Evolutionary conservation across 2,888 invertebrate genomes (phyloP).

Genomic region (Agrotis exclamationis): DNA sequence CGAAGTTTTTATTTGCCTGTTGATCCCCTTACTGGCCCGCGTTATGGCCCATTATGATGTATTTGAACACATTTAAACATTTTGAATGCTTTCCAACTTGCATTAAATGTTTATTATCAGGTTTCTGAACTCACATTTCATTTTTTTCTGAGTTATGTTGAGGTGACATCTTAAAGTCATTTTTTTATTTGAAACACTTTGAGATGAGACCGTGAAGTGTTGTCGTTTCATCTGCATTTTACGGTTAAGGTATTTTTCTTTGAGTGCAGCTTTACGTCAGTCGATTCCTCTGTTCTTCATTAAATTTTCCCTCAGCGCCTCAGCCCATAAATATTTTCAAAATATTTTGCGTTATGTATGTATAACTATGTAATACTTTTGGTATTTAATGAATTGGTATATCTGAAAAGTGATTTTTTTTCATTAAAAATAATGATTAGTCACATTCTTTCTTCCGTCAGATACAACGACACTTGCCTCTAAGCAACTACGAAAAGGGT

Average conservation of each 20-base stretch:
- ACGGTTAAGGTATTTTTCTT: slow-evolving; percentile 2
- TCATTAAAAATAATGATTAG: too few relatives aligned
- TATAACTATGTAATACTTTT: too few relatives aligned
- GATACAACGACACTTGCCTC: too few relatives aligned
- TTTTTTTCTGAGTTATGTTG: slow-evolving; percentile 43
- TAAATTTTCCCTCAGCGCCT: neutral
- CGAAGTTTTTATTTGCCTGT: slow-evolving; percentile 85
- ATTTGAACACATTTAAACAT: slow-evolving; percentile 71
- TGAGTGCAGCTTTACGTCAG: slow-evolving; percentile 4
- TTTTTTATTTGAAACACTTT: slow-evolving; percentile 17
- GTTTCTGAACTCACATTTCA: slow-evolving; percentile 57
- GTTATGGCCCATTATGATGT: slow-evolving; percentile 78
- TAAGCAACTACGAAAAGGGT: too few relatives aligned
- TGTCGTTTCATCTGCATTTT: slow-evolving; percentile 28
- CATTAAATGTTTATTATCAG: slow-evolving; percentile 59
- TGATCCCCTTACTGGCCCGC: slow-evolving; percentile 77
- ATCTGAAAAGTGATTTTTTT: too few relatives aligned
- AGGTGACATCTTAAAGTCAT: slow-evolving; percentile 47
- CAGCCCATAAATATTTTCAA: neutral
- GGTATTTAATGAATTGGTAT: too few relatives aligned
- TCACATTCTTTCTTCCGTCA: too few relatives aligned
- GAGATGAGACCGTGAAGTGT: slow-evolving; percentile 12
- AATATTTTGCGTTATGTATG: too few relatives aligned
- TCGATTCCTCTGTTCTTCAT: neutral
- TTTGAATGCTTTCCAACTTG: slow-evolving; percentile 69